Conservation (phyloP, 2,113 vertebrate species). For the Laticauda laticaudata region DNA sequence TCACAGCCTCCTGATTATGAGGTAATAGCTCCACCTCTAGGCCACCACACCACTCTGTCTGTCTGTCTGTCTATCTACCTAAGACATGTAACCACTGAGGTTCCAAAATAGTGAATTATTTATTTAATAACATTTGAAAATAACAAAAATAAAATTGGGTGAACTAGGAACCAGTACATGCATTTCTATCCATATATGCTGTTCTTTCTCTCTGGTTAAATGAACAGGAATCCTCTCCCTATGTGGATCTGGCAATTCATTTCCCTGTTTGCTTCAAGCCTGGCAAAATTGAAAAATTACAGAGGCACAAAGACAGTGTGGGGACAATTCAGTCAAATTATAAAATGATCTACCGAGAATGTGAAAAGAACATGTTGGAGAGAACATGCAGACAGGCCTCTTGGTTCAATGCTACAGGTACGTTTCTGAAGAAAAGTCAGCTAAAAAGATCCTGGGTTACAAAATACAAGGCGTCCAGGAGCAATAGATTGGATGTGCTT, state of each 20-base stretch:
- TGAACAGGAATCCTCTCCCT: not conserved
- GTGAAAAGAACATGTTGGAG: not conserved
- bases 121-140: no score
- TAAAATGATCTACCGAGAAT: not conserved
- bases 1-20: no score
- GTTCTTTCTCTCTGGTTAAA: not conserved
- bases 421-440: not conserved
- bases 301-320: not conserved
- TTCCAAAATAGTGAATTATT: not conserved
- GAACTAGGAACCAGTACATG: not conserved
- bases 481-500: not conserved
- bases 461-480: not conserved
- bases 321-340: not conserved
- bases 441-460: not conserved
- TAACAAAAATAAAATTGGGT: no score
- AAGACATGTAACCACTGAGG: not conserved
- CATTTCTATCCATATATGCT: not conserved
- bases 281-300: slow-evolving; percentile 3
- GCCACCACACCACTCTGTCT: no score
- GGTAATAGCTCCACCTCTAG: no score
- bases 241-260: not conserved
- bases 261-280: not conserved
- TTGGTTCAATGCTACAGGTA: not conserved
- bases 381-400: not conserved
- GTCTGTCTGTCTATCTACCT: not conserved